Evolutionary conservation across 2,888 invertebrate genomes (phyloP), one percentile per base, ranked within the genome.

Genomic region (Pheosia tremula): DNA sequence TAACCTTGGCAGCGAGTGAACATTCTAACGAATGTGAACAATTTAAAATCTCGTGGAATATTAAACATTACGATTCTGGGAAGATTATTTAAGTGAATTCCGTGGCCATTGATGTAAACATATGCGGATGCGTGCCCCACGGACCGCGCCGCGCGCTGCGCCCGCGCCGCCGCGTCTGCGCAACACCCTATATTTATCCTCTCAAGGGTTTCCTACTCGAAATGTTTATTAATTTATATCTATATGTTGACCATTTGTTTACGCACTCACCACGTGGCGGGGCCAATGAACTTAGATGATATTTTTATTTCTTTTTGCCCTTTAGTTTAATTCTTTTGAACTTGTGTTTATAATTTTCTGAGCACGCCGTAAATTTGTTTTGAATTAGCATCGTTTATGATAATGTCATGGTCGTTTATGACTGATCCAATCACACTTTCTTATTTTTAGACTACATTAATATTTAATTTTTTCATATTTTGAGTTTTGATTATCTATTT

Each of bases 141-240:
- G 58, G 67, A 67, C 62, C 64, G 72, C 59, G 64, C 71, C 79
- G 82, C 85, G 87, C 79, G 82, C 85, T 87, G 24, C 24, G 24
- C 24, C 24, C 79, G 82, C 85, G 87, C 83, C 89, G 77, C 74
- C 57, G 72, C 86, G 90, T 90, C 89, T 89, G 86, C 85, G 81
- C 86, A 81, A 76, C 82, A 80, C 75, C 86, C 88, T 88, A 90
- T 90, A 90, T 90, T 86, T 91, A 92, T 82, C 87, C 81, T 81
- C 86, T 85, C 84, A 88, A 92, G 91, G 88, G 90, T 88, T 92
- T 90, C 88, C 90, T 91, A 85, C 83, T 81, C 76, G 80, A 83
- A 84, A 87, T 86, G 87, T 88, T 90, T 91, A 89, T 88, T 87
- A 88, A 90, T 89, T 90, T 89, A 84, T 86, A 86, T 45, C n/a